phyloP scores from a whole-genome alignment of 2,888 invertebrate genomes.

The Drosophila kuntzei region DNA sequence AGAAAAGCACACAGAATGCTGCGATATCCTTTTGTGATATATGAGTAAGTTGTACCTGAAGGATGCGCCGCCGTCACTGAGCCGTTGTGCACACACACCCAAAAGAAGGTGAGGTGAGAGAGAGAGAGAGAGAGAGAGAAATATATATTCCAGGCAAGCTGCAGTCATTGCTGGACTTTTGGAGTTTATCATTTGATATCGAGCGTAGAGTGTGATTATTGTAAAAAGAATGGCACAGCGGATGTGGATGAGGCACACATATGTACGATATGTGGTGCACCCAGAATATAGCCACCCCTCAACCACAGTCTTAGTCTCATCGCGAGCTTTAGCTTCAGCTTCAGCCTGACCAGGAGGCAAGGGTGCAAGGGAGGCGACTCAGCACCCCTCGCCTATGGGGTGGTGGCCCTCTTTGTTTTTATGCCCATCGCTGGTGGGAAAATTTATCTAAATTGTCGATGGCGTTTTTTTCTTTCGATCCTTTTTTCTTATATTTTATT shows the following conservation, averaged over 20 bases:
- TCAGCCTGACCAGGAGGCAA: conserved; percentile 38
- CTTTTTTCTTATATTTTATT: conserved; percentile 29
- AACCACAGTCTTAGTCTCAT: conserved; percentile 13
- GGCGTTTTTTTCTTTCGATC: conserved; percentile 59
- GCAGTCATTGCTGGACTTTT: conserved; percentile 31
- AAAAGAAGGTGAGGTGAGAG: conserved; percentile 5
- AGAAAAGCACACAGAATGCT: conserved; percentile 76
- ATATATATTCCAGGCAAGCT: conserved; percentile 43
- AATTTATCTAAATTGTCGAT: conserved; percentile 84
- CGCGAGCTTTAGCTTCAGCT: conserved; percentile 22
- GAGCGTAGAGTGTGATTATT: conserved; percentile 67
- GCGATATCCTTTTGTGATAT: conserved; percentile 82
- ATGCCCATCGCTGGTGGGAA: conserved; percentile 82
- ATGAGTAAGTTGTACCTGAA: conserved; percentile 84
- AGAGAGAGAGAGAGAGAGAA: neutral
- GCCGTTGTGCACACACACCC: conserved; percentile 82
- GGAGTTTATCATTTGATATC: conserved; percentile 81
- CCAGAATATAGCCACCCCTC: conserved; percentile 56
- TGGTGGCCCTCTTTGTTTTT: conserved; percentile 75
- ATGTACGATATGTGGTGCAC: conserved; percentile 6
- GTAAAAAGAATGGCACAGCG: conserved; percentile 57
- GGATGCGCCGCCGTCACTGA: conserved; percentile 77
- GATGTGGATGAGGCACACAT: conserved; percentile 27
- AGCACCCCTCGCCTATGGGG: conserved; percentile 65
- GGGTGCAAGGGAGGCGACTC: conserved; percentile 14